Evolutionary conservation across 2,888 invertebrate species (phyloP).

Genomic region (Hetaerina titia): DNA sequence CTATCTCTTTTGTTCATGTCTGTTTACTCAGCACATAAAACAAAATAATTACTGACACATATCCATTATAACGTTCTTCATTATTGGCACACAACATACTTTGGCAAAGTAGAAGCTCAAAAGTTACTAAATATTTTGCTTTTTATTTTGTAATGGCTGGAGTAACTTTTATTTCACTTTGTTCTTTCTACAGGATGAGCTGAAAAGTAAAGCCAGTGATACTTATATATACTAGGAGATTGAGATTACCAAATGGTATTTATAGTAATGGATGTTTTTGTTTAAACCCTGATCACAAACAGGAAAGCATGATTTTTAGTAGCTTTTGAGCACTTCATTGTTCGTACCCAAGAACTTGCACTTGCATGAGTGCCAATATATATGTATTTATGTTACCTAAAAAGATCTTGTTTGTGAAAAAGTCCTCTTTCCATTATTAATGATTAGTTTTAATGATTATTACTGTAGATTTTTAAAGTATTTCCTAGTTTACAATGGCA

Average conservation of each 20-base stretch:
- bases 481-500: background rate
- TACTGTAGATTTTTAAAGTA: background rate
- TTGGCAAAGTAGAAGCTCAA: conserved; percentile 69
- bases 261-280: conserved; percentile 39
- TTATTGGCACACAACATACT: conserved; percentile 16
- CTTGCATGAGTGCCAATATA: conserved; percentile 9
- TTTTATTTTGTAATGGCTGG: conserved; percentile 57
- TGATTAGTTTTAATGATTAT: background rate
- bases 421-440: background rate
- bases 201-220: conserved; percentile 82
- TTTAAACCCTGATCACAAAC: conserved; percentile 22
- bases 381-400: background rate
- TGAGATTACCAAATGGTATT: conserved; percentile 58
- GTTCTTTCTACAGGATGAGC: conserved; percentile 74
- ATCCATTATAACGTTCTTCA: background rate
- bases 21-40: background rate
- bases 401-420: background rate
- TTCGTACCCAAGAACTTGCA: background rate
- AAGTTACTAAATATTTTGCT: conserved; percentile 68
- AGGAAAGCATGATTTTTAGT: conserved; percentile 60
- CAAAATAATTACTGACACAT: background rate
- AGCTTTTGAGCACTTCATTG: conserved; percentile 69
- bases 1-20: background rate
- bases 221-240: conserved; percentile 85
- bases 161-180: conserved; percentile 68